A percentile compares a stretch with the other conserved stretches of the same genome.
These are phyloP conservation scores for Sylvietta virens DNA, from an alignment of 2,113 vertebrate genomes.

Conservation along the genomic window DNA sequence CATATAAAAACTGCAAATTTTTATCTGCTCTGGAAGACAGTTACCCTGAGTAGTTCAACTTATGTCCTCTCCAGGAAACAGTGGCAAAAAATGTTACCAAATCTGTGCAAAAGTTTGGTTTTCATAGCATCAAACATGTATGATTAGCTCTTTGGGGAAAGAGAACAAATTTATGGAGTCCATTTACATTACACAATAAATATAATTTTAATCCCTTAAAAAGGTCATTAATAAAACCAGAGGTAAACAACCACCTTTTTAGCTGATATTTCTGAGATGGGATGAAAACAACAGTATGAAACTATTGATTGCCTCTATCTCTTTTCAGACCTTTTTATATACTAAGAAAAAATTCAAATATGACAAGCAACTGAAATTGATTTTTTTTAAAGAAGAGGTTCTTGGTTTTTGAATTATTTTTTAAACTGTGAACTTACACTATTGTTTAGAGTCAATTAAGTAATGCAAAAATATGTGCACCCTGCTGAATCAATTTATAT, in stretches of 20 bases:
- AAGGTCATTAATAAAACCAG: not conserved
- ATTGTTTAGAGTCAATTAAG: not conserved
- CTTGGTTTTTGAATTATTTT: not conserved
- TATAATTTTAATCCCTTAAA: not conserved
- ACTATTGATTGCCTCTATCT: not conserved
- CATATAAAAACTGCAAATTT: not conserved
- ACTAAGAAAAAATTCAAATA: not conserved
- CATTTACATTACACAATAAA: not conserved
- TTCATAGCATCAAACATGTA: not conserved
- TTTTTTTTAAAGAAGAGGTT: not conserved
- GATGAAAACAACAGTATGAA: not conserved
- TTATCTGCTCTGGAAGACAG: not conserved
- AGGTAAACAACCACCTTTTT: not conserved
- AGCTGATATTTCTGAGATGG: not conserved
- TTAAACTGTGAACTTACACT: not conserved
- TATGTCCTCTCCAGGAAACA: not conserved
- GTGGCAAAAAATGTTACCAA: not conserved
- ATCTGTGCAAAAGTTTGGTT: not conserved
- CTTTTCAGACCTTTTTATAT: not conserved
- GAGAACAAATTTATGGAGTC: not conserved
- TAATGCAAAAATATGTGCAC: slow-evolving; percentile 1
- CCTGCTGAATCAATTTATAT: not conserved
- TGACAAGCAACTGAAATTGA: not conserved
- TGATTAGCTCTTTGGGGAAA: not conserved
- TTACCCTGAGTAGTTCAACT: not conserved